phyloP scores from a whole-genome alignment of 2,797 vertebrate genomes.

The Sardinella longiceps region DNA sequence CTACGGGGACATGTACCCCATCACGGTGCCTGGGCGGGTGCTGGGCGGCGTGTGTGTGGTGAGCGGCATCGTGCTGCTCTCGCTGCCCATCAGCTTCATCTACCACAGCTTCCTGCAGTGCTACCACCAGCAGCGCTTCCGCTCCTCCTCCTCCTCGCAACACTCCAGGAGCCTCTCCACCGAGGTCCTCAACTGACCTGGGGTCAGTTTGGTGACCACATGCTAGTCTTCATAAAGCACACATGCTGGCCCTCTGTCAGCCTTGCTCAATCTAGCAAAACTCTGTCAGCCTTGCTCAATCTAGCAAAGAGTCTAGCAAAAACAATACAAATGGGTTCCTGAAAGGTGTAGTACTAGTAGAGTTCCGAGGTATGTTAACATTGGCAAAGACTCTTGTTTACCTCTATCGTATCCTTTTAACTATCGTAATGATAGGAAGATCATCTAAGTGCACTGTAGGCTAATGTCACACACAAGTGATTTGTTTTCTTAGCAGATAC shows the following conservation, averaged over 20 bases:
- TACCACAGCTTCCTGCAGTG: conserved; percentile 99
- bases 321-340: too few species aligned
- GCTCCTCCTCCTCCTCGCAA: conserved; percentile 91
- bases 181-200: conserved; percentile 83
- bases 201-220: conserved; percentile 31
- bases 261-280: neutral
- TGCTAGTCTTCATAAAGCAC: conserved; percentile 34
- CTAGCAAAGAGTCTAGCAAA: neutral
- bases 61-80: conserved; percentile 95
- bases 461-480: neutral
- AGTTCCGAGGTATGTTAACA: neutral
- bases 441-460: neutral
- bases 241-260: conserved; percentile 21
- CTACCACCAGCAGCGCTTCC: conserved; percentile 95
- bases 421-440: neutral
- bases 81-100: conserved; percentile 98
- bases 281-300: neutral
- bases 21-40: conserved; percentile 92
- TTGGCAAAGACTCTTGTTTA: neutral
- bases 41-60: conserved; percentile 98
- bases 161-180: conserved; percentile 86
- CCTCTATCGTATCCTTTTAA: neutral
- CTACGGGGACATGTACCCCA: conserved; percentile 97
- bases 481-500: neutral
- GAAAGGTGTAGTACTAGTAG: too few species aligned